A percentile compares a stretch with the other conserved stretches of the same genome.
Evolutionary conservation across 2,113 vertebrate species (phyloP).

Genomic region (Lepisosteus oculatus): DNA sequence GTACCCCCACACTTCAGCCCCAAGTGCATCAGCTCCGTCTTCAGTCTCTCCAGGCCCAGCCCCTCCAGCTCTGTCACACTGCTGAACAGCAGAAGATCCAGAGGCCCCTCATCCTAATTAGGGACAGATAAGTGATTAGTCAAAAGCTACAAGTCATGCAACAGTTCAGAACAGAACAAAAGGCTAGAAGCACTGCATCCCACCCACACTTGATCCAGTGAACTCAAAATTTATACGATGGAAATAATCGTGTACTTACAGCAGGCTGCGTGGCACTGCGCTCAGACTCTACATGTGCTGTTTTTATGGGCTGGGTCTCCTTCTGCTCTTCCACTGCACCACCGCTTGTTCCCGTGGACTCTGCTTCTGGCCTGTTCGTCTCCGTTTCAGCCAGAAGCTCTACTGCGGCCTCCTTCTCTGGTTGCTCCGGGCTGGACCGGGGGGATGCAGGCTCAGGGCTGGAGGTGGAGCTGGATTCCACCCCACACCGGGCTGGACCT

Average conservation of each 20-base stretch:
- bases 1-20: slow-evolving; percentile 92
- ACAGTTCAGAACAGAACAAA: neutral
- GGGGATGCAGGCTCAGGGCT: slow-evolving; percentile 14
- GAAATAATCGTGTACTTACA: neutral
- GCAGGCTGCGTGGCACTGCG: neutral
- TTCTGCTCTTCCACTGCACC: neutral
- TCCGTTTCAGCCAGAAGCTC: neutral
- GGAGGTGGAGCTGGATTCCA: neutral
- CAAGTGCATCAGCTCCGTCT: slow-evolving; percentile 67
- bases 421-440: slow-evolving; percentile 4
- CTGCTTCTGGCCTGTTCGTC: neutral
- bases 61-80: slow-evolving; percentile 70
- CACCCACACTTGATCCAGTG: too few species aligned
- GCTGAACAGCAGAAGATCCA: slow-evolving; percentile 59
- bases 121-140: too few species aligned
- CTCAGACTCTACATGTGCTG: neutral
- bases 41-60: slow-evolving; percentile 82
- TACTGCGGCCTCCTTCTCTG: neutral
- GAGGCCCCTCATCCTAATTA: neutral
- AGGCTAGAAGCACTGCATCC: too few species aligned
- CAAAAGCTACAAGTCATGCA: neutral
- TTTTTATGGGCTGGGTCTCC: neutral
- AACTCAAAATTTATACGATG: too few species aligned
- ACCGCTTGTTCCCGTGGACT: neutral
- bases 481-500: neutral